Evolutionary conservation across 2,113 vertebrate species (phyloP).

Genomic region (Chroicocephalus ridibundus): DNA sequence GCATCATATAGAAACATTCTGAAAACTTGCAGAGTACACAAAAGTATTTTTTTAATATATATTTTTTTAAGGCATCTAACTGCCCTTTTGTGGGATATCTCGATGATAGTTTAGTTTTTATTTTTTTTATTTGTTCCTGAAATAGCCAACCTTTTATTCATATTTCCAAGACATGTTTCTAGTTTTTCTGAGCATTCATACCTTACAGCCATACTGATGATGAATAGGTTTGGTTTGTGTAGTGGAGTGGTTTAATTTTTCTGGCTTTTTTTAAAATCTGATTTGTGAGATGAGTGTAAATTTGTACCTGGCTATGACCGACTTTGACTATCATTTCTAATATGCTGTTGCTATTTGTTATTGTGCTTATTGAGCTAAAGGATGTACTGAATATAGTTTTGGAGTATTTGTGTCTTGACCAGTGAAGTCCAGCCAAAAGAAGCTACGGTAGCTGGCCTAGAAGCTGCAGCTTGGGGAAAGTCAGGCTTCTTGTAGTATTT

Average conservation of each 20-base stretch:
- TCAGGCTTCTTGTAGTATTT: not conserved
- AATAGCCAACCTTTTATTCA: not conserved
- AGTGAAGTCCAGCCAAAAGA: not conserved
- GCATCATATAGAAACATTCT: not conserved
- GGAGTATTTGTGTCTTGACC: not conserved
- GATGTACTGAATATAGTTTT: not conserved
- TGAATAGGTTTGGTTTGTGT: not conserved
- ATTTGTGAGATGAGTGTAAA: not conserved
- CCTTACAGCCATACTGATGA: not conserved
- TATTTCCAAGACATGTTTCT: not conserved
- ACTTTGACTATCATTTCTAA: not conserved
- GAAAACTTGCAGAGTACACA: not conserved
- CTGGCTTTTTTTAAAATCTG: not conserved
- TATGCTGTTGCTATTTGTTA: not conserved
- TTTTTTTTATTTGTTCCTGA: not conserved
- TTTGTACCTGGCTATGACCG: not conserved
- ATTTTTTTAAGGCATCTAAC: not conserved
- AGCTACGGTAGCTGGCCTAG: not conserved
- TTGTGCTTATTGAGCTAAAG: not conserved
- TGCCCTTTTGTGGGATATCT: not conserved
- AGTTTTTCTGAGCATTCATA: not conserved
- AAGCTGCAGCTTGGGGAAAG: not conserved
- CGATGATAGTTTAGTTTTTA: not conserved
- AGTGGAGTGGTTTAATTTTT: not conserved
- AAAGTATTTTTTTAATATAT: not conserved